These are phyloP conservation scores for Mythimna lalbum DNA, from an alignment of 2,888 invertebrate species.

Conservation along the genomic window DNA sequence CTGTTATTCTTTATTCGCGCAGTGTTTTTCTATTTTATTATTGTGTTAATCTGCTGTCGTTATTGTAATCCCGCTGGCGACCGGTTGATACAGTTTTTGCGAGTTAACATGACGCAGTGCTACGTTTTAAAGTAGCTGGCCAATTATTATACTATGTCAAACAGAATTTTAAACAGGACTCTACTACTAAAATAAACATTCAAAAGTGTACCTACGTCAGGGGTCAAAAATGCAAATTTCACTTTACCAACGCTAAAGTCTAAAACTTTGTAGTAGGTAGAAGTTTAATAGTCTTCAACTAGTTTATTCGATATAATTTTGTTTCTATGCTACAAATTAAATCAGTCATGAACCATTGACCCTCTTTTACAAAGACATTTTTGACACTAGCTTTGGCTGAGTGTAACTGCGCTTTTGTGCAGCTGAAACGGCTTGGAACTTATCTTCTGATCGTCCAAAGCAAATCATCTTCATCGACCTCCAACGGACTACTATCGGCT, in stretches of 20 bases:
- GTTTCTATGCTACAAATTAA: too few species aligned
- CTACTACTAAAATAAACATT: neutral
- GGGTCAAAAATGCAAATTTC: too few species aligned
- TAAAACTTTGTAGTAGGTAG: too few species aligned
- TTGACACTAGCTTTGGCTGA: too few species aligned
- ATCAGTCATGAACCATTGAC: too few species aligned
- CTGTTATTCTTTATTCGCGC: constrained; percentile 64
- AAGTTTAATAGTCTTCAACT: too few species aligned
- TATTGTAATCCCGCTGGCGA: constrained; percentile 34
- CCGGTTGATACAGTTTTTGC: constrained; percentile 50
- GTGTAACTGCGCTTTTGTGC: neutral
- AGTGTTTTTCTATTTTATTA: constrained; percentile 71
- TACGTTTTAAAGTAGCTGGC: constrained; percentile 3
- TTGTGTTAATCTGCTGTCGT: constrained; percentile 54
- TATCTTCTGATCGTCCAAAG: neutral
- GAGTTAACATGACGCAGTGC: neutral
- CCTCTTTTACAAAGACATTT: too few species aligned
- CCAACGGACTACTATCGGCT: neutral
- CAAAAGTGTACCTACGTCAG: neutral
- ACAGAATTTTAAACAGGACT: neutral
- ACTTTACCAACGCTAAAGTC: too few species aligned
- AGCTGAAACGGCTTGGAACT: neutral
- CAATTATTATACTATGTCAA: constrained; percentile 30
- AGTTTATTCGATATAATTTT: too few species aligned
- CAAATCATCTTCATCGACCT: neutral